Evolutionary conservation across 2,888 invertebrate species (phyloP).

Genomic region (Lepas anatifera): DNA sequence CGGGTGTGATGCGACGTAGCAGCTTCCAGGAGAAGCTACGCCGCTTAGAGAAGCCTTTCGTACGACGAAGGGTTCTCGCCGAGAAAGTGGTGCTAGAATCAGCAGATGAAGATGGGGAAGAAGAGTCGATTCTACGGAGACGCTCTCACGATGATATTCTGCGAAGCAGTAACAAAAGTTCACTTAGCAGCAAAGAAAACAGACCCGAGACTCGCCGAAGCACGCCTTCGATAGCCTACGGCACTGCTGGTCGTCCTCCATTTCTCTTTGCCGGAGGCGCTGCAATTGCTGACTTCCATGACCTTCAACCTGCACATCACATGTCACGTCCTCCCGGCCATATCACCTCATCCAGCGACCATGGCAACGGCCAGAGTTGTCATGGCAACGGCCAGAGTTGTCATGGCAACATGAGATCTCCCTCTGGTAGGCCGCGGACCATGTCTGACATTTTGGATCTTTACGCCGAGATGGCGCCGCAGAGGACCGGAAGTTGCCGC

Average conservation of each 20-base stretch:
- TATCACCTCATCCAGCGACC: too few species aligned
- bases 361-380: too few species aligned
- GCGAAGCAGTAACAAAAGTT: too few species aligned
- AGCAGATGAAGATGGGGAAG: too few species aligned
- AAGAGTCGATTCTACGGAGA: too few species aligned
- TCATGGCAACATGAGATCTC: neutral
- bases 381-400: too few species aligned
- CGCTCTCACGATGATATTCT: too few species aligned
- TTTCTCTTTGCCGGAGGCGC: neutral
- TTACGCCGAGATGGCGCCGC: neutral
- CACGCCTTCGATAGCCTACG: neutral
- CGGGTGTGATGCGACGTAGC: neutral
- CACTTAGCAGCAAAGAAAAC: neutral
- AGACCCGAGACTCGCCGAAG: neutral
- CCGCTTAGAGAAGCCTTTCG: neutral
- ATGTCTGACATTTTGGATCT: neutral
- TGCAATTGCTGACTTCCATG: neutral
- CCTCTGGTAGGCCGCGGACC: neutral
- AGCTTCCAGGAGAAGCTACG: conserved; percentile 6
- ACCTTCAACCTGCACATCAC: too few species aligned
- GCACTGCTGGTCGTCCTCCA: neutral
- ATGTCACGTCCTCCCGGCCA: too few species aligned
- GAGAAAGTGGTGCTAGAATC: neutral
- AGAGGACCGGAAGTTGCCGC: neutral
- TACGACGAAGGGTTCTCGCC: neutral